These are phyloP conservation scores for Ianthella basta DNA, from an alignment of 37 sponge, comb jelly and placozoan genomes.

Conservation along the genomic window DNA sequence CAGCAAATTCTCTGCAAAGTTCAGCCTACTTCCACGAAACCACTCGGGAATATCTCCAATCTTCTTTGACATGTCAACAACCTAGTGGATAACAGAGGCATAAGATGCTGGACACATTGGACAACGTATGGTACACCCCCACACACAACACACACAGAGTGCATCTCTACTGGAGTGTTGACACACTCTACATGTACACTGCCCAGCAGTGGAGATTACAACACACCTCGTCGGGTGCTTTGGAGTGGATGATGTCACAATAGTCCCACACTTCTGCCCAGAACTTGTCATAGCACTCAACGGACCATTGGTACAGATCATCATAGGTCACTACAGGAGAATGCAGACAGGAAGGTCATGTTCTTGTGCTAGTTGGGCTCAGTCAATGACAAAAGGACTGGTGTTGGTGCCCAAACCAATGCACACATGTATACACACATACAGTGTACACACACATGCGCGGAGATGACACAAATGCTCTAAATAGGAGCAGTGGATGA, in stretches of 20 bases:
- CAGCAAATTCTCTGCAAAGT: slow-evolving; percentile 97
- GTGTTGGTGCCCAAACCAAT: too few species aligned
- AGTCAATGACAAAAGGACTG: too few species aligned
- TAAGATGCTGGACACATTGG: too few species aligned
- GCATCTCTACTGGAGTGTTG: background rate
- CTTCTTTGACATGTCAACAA: slow-evolving; percentile 81
- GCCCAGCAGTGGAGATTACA: background rate
- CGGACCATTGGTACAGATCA: slow-evolving; percentile 94
- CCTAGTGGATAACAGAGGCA: slow-evolving; percentile 57
- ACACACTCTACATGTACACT: background rate
- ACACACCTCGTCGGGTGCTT: slow-evolving; percentile 74
- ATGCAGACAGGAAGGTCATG: too few species aligned
- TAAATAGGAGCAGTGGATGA: too few species aligned
- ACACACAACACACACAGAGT: background rate
- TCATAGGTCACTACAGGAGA: slow-evolving; percentile 68
- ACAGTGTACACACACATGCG: background rate
- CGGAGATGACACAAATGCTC: too few species aligned
- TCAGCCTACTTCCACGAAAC: slow-evolving; percentile 92
- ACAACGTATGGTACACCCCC: background rate
- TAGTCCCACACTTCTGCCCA: slow-evolving; percentile 93
- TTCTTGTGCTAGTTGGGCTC: too few species aligned
- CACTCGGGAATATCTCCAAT: slow-evolving; percentile 93
- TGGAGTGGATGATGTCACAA: slow-evolving; percentile 73
- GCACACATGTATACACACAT: too few species aligned
- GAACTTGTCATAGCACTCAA: slow-evolving; percentile 79